Conservation (phyloP, 2,113 vertebrate species). For the Oryzias javanicus region DNA sequence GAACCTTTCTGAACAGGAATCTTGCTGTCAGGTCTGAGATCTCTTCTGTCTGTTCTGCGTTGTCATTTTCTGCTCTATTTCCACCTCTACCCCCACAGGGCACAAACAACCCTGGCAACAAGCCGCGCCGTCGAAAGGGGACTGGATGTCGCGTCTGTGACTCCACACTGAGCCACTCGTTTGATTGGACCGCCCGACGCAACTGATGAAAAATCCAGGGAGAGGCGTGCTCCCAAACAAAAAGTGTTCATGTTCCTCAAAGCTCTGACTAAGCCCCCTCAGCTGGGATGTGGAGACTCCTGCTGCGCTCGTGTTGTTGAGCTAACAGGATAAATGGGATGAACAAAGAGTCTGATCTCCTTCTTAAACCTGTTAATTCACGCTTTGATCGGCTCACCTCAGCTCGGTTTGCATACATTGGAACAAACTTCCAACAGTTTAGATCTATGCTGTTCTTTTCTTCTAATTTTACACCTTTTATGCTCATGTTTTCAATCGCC, state of each 20-base stretch:
- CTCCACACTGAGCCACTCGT: constrained; percentile 13
- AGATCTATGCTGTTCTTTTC: neutral
- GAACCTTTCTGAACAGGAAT: constrained; percentile 5
- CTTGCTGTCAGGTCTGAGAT: constrained; percentile 36
- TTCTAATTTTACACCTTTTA: neutral
- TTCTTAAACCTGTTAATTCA: constrained; percentile 1
- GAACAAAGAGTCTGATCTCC: neutral
- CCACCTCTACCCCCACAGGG: constrained; percentile 41
- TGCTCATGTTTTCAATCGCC: constrained; percentile 19
- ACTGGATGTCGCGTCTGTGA: constrained; percentile 54
- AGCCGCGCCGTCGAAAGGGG: constrained; percentile 30
- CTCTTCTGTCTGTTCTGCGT: constrained; percentile 7
- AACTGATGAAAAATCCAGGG: constrained; percentile 5
- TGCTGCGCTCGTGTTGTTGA: constrained; percentile 1
- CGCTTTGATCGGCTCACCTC: constrained; percentile 21
- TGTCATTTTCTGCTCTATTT: constrained; percentile 59
- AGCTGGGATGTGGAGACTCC: constrained; percentile 9
- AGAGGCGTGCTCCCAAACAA: constrained; percentile 5
- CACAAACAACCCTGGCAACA: constrained; percentile 59
- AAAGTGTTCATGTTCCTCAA: constrained; percentile 16
- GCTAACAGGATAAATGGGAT: constrained; percentile 14
- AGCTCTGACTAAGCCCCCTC: constrained; percentile 13
- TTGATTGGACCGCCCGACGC: constrained; percentile 42
- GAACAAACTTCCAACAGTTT: neutral
- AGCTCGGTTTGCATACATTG: neutral